Evolutionary conservation across 2,113 vertebrate species (phyloP), one percentile per base, ranked within the genome.

Genomic region (Elgaria multicarinata): DNA sequence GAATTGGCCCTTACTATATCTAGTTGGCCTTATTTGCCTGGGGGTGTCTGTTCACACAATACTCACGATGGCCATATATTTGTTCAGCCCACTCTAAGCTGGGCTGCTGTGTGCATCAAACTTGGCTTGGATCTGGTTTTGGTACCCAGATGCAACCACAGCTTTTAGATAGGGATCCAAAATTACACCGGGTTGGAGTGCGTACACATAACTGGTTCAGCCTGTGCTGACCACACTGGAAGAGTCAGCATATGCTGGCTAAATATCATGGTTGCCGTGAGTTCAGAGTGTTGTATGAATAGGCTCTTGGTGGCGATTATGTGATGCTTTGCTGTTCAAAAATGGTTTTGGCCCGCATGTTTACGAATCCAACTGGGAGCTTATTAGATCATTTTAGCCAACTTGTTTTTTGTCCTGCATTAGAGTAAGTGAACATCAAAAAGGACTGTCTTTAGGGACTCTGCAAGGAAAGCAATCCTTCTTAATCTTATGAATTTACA

Each of bases 401-500:
- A 0, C 69, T 55, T 89, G 72, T 36, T 55, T 4, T n/a, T 46
- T 66, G 64, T 20, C 44, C 4, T 92, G 36, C 28, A 77, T 88
- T 90, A 74, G 87, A 69, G 74, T 64, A 58, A 74, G 16, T 44
- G 69, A 83, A 72, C 26, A 46, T 87, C 55, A 75, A 82, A 89
- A 90, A 36, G 39, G 67, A 31, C 0, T 1, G 3, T 84, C 58
- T 74, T 88, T 31, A 66, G 86, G 18, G 89, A 77, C 6, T 85
- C 10, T 72, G 44, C 44, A 13, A n/a, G 83, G 83, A 81, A 26
- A 69, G 82, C 46, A 85, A 78, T 87, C 74, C 44, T 36, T 50
- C 36, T 33, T 87, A 87, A 78, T n/a, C 44, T 50, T 33, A 36
- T 79, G 75, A 82, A 87, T 87, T 88, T 92, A 18, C 26, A 62